Evolutionary conservation across 1,140 invertebrate genomes (phyloP), one percentile per base, ranked within the genome.

Genomic region (Drosophila serrata): DNA sequence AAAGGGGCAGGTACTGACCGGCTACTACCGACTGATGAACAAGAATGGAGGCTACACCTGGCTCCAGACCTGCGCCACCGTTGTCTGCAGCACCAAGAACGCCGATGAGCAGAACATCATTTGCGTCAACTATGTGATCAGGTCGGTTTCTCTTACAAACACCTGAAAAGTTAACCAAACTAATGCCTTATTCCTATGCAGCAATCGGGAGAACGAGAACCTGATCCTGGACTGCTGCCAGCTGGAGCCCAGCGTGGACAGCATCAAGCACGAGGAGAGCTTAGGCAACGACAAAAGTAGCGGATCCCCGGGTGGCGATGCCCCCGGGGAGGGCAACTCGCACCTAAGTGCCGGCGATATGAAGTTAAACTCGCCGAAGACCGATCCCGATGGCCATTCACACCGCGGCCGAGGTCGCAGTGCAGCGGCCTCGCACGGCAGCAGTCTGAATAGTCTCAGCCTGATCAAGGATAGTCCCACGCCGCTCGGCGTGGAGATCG

Each of bases 101-200:
- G 96, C 97, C 5, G 97, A 99, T 68, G 98, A 99, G 92, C 97
- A 99, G 93, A 98, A 98, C 93, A 98, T 99, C 69, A 98, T 99
- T 70, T 98, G 97, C 91, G 97, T 99, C 67, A 99, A 98, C 94
- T 99, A 99, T 93, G 97, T 99, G 59, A 92, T 92, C 53, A 92
- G 91, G 91, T 92, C 13, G 40, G 77, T 72, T 13, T 15, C n/a
- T 1, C 24, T 0, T 0, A 27, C 5, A 31, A 12, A 8, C 1
- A 13, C 19, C 19, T 12, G 15, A 4, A 12, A 15, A 9, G 4
- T 8, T 2, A 0, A 13, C 4, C 8, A 5, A 37, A 19, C 19
- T 43, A 27, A 39, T 6, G 19, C 4, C 15, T 3, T 15, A 19
- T 1, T 12, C 7, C 1, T n/a, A 13, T 11, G 8, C 19, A 99